Evolutionary conservation across 2,888 invertebrate genomes (phyloP).

Genomic region (Cyclophora punctaria): DNA sequence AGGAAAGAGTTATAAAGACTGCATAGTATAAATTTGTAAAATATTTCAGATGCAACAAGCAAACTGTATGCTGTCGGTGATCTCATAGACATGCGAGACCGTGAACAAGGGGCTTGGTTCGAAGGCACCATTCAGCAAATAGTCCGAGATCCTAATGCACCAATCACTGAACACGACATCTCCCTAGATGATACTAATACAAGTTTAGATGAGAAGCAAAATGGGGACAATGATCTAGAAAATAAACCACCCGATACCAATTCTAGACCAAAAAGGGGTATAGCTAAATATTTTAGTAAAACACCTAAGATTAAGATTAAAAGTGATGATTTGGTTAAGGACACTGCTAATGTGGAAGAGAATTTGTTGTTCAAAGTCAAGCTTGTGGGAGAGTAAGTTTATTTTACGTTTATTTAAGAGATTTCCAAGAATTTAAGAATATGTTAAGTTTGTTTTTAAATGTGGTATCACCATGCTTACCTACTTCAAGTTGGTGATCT

Average conservation of each 20-base stretch:
- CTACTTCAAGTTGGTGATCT: no score
- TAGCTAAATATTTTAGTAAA: constrained; percentile 43
- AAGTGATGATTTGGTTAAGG: constrained; percentile 11
- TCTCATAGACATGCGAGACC: constrained; percentile 78
- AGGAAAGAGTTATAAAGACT: no score
- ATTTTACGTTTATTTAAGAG: no score
- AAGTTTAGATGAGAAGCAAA: constrained; percentile 14
- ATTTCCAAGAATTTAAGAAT: no score
- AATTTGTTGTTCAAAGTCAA: constrained; percentile 63
- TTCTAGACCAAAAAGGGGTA: constrained; percentile 32
- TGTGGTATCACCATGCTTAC: no score
- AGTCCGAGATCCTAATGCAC: constrained; percentile 42
- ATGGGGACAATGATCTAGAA: constrained; percentile 37
- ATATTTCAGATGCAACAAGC: constrained; percentile 54
- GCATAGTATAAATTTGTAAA: no score
- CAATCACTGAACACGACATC: constrained; percentile 2
- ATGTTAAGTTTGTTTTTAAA: no score
- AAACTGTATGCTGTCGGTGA: constrained; percentile 76
- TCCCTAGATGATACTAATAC: constrained; percentile 4
- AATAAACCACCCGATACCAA: constrained; percentile 35
- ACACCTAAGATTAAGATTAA: constrained; percentile 29
- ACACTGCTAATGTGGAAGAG: constrained; percentile 28
- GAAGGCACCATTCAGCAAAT: constrained; percentile 79
- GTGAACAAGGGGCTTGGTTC: constrained; percentile 81
- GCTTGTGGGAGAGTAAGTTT: constrained; percentile 50